These are phyloP conservation scores for Tetranychus urticae DNA, from an alignment of 1,140 invertebrate genomes.

Conservation along the genomic window DNA sequence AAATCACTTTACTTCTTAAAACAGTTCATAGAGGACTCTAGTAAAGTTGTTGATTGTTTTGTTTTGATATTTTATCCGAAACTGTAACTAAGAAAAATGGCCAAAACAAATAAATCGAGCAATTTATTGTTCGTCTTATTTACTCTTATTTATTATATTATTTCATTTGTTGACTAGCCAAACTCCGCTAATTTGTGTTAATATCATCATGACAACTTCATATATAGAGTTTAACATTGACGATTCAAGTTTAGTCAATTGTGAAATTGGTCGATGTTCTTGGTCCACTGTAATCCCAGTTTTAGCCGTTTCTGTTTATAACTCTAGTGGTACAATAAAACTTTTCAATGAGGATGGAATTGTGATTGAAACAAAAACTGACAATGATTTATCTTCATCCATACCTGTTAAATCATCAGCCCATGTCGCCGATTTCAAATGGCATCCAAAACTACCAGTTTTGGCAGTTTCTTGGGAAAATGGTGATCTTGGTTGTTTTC, in stretches of 20 bases:
- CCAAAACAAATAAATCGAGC: no score
- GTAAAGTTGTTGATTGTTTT: no score
- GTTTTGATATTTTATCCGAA: no score
- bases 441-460: conserved; percentile 63
- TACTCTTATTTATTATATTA: no score
- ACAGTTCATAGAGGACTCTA: no score
- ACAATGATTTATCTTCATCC: neutral
- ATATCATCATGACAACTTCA: neutral
- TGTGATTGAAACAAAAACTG: conserved; percentile 40
- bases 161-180: no score
- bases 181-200: no score
- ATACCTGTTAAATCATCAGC: conserved; percentile 42
- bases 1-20: no score
- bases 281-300: conserved; percentile 56
- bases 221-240: conserved; percentile 11
- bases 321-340: conserved; percentile 56
- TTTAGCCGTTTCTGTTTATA: conserved; percentile 58
- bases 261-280: conserved; percentile 35
- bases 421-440: conserved; percentile 50
- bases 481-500: conserved; percentile 43
- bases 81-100: no score
- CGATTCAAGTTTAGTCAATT: conserved; percentile 11
- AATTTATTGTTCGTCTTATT: no score
- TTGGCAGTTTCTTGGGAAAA: conserved; percentile 70
- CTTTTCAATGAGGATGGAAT: conserved; percentile 70